Evolutionary conservation across 2,888 invertebrate genomes (phyloP).

Genomic region (Acronicta leporina): DNA sequence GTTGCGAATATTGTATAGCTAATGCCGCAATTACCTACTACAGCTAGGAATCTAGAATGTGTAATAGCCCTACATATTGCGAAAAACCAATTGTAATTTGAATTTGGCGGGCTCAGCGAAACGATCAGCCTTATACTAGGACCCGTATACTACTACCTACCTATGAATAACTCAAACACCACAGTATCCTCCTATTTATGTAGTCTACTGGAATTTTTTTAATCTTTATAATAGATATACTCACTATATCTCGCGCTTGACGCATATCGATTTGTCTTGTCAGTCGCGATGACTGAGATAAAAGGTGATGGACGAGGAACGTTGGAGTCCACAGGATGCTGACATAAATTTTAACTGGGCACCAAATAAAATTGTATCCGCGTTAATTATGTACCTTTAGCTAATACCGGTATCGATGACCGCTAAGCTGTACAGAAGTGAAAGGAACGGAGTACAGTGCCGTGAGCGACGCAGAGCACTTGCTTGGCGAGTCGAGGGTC

Average conservation of each 20-base stretch:
- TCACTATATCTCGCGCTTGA: slow-evolving; percentile 85
- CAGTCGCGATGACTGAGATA: slow-evolving; percentile 84
- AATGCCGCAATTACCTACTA: no score
- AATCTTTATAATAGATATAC: slow-evolving; percentile 70
- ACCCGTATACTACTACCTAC: no score
- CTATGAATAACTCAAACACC: no score
- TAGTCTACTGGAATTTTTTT: slow-evolving; percentile 58
- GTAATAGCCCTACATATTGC: no score
- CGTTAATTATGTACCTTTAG: slow-evolving; percentile 59
- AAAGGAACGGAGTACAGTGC: slow-evolving; percentile 79
- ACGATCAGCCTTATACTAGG: no score
- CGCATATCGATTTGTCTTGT: slow-evolving; percentile 88
- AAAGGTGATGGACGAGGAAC: slow-evolving; percentile 86
- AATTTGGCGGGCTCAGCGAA: no score
- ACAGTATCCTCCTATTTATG: no score
- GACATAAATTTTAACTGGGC: slow-evolving; percentile 80
- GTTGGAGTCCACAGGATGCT: slow-evolving; percentile 87
- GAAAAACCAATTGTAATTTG: no score
- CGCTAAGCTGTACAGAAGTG: slow-evolving; percentile 70
- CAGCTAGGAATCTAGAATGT: no score
- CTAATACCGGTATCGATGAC: slow-evolving; percentile 76
- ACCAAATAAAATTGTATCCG: slow-evolving; percentile 76
- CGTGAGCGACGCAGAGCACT: slow-evolving; percentile 71
- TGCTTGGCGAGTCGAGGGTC: slow-evolving; percentile 80
- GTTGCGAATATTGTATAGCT: no score